These are phyloP conservation scores for Anthopleura sola DNA, from an alignment of 64 coral and sea anemone genomes.

Conservation along the genomic window DNA sequence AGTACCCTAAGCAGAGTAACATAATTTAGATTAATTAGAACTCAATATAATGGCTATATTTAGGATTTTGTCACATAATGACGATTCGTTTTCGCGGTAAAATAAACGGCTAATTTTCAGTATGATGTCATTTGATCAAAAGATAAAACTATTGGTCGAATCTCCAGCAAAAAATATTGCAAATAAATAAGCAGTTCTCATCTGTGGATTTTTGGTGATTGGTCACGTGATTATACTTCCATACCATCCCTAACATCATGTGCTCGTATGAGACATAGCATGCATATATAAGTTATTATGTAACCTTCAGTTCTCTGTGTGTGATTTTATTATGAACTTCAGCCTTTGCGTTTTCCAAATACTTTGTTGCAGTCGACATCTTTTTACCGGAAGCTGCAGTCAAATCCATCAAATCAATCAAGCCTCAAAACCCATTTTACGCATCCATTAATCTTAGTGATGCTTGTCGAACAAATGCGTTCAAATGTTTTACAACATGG, in stretches of 20 bases:
- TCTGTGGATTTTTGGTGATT: neutral
- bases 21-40: neutral
- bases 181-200: neutral
- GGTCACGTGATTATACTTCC: neutral
- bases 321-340: neutral
- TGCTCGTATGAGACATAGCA: neutral
- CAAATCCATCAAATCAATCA: neutral
- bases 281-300: too few relatives aligned
- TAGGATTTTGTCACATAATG: neutral
- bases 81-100: neutral
- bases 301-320: neutral
- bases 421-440: neutral
- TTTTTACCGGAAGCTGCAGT: neutral
- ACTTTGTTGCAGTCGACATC: neutral
- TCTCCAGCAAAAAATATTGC: too few relatives aligned
- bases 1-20: neutral
- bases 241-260: neutral
- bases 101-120: neutral
- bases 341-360: neutral
- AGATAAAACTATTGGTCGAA: too few relatives aligned
- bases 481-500: neutral
- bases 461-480: neutral
- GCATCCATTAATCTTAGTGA: neutral
- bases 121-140: too few relatives aligned
- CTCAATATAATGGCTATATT: neutral